These are phyloP conservation scores for Corapipo altera DNA, from an alignment of 2,113 vertebrate species.

Conservation along the genomic window DNA sequence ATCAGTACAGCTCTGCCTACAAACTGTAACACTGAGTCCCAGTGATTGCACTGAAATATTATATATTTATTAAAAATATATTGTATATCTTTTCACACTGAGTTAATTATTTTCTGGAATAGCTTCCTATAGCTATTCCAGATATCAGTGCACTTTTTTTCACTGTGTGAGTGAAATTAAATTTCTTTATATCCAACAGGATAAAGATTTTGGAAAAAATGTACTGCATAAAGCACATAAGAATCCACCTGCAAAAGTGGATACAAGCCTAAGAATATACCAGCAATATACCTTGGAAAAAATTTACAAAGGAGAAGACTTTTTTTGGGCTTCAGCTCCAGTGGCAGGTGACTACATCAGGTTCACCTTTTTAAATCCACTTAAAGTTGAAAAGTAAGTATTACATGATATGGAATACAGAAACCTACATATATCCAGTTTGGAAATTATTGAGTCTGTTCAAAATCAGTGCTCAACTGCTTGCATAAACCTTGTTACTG, in stretches of 20 bases:
- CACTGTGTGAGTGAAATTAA: not conserved
- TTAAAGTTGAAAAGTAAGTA: slow-evolving; percentile 69
- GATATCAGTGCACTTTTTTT: not conserved
- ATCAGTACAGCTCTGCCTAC: not conserved
- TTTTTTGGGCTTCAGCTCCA: slow-evolving; percentile 69
- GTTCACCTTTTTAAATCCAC: slow-evolving; percentile 55
- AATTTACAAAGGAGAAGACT: slow-evolving; percentile 55
- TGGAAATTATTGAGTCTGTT: not conserved
- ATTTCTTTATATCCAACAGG: slow-evolving; percentile 51
- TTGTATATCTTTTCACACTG: not conserved
- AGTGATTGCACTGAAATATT: not conserved
- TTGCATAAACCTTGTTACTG: not conserved
- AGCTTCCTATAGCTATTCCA: not conserved
- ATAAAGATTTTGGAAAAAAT: slow-evolving; percentile 67
- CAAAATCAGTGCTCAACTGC: not conserved
- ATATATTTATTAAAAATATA: not conserved
- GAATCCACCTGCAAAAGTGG: slow-evolving; percentile 67
- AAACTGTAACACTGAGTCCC: not conserved
- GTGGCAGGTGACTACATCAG: slow-evolving; percentile 64
- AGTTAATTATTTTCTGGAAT: not conserved
- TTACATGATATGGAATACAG: not conserved
- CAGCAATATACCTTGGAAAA: slow-evolving; percentile 63
- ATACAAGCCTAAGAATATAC: slow-evolving; percentile 59
- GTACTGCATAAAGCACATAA: slow-evolving; percentile 52
- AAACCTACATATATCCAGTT: not conserved